phyloP scores from a whole-genome alignment of 2,113 vertebrate species.

The Gavialis gangeticus region DNA sequence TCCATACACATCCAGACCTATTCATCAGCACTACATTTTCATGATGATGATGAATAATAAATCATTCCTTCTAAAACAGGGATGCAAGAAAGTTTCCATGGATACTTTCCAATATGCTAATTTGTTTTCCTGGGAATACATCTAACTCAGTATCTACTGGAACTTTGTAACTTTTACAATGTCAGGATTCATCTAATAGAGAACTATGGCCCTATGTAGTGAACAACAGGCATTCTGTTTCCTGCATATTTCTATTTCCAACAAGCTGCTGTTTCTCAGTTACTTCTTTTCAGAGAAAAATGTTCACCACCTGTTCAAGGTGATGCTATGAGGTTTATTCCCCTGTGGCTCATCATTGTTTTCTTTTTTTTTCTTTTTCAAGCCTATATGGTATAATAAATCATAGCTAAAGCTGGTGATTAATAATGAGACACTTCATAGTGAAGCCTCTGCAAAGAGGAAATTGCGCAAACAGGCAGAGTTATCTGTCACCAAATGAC shows the following conservation, averaged over 20 bases:
- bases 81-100: not conserved
- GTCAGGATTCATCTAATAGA: not conserved
- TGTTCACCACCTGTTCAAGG: conserved; percentile 11
- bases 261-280: not conserved
- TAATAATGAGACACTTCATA: conserved; percentile 80
- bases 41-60: not conserved
- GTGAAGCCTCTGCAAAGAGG: conserved; percentile 72
- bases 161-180: not conserved
- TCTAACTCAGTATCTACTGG: not conserved
- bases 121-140: not conserved
- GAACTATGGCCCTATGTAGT: not conserved
- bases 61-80: not conserved
- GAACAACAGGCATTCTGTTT: not conserved
- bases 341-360: not conserved
- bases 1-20: not conserved
- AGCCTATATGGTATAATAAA: conserved; percentile 68
- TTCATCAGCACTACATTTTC: not conserved
- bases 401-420: conserved; percentile 77
- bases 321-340: not conserved
- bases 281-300: not conserved
- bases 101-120: not conserved
- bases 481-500: conserved; percentile 82
- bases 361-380: not conserved
- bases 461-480: conserved; percentile 81
- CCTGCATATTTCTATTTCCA: not conserved